Conservation (phyloP, 2,888 invertebrate species). For the Tanaodytes sp. region DNA sequence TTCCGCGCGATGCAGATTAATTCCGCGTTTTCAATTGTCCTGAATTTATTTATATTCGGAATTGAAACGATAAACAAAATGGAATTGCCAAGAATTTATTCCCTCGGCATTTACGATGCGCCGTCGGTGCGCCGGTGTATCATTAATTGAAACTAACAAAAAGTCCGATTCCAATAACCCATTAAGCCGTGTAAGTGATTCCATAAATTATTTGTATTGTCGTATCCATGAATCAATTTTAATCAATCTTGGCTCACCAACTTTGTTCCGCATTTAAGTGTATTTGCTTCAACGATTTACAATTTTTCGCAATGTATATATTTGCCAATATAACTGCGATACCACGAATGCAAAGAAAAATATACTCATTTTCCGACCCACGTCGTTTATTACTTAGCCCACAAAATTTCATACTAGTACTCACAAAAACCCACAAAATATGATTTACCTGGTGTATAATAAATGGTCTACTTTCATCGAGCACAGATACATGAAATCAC, state of each 20-base stretch:
- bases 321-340: too few relatives aligned
- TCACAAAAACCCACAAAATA: too few relatives aligned
- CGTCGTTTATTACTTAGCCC: too few relatives aligned
- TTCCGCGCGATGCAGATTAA: neutral
- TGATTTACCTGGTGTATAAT: too few relatives aligned
- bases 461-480: too few relatives aligned
- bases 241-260: conserved; percentile 19
- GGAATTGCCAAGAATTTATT: conserved; percentile 25
- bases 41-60: conserved; percentile 1
- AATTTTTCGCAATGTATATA: too few relatives aligned
- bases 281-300: too few relatives aligned
- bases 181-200: conserved; percentile 37
- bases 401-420: too few relatives aligned
- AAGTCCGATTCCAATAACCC: conserved; percentile 36
- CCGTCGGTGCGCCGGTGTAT: conserved; percentile 16
- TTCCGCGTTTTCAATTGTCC: neutral
- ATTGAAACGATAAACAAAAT: conserved; percentile 8
- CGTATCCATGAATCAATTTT: conserved; percentile 33
- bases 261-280: too few relatives aligned
- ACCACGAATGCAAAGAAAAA: too few relatives aligned
- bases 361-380: too few relatives aligned
- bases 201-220: conserved; percentile 40
- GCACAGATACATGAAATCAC: too few relatives aligned
- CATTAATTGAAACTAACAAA: conserved; percentile 35
- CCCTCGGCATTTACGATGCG: neutral